Evolutionary conservation across 2,113 vertebrate species (phyloP), one percentile per base, ranked within the genome.

Genomic region (Opisthocomus hoazin): DNA sequence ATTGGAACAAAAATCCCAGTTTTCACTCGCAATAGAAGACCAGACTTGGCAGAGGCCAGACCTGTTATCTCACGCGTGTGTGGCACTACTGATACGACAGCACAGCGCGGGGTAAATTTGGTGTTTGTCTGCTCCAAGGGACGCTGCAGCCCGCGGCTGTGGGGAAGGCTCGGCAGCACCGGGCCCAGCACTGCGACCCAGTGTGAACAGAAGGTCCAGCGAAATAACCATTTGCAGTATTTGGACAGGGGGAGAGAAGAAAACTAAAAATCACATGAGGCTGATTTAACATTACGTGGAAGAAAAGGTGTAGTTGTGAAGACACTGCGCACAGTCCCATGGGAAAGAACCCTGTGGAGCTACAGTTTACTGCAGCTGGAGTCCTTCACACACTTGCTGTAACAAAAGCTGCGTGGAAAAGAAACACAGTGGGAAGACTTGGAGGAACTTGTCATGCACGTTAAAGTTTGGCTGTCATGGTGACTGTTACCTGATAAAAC

Each of bases 181-280:
- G 5, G 10, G 37, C 36, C 12, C 41, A 83, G 58, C 39, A 17
- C 2, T 15, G 51, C 0, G 0, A 64, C 13, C 64, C 15, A 23
- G 15, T 1, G 0, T 11, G 34, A 82, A 66, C 10, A 81, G 39
- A 17, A 82, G 53, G 20, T 56, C 32, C 64, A 46, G 10, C 3
- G 37, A 16, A 76, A 87, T 27, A 82, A 54, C 58, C 15, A 58
- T 24, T 12, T 2, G 2, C 4, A 34, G 73, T 27, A 20, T 53
- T 41, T 24, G 45, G 12, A 64, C 12, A 19, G 34, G 61, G 15
- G 89, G 24, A 66, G 61, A 56, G 89, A 22, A 66, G 61, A 56
- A 61, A 81, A 34, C 29, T 36, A 26, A 73, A 71, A 71, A 50
- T 12, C 2, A 3, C 0, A 0, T 12, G 15, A 84, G 32, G n/a